A percentile compares a stretch with the other conserved stretches of the same genome.
These are phyloP conservation scores for Papilio demoleus DNA, from an alignment of 2,888 invertebrate genomes.

Conservation along the genomic window DNA sequence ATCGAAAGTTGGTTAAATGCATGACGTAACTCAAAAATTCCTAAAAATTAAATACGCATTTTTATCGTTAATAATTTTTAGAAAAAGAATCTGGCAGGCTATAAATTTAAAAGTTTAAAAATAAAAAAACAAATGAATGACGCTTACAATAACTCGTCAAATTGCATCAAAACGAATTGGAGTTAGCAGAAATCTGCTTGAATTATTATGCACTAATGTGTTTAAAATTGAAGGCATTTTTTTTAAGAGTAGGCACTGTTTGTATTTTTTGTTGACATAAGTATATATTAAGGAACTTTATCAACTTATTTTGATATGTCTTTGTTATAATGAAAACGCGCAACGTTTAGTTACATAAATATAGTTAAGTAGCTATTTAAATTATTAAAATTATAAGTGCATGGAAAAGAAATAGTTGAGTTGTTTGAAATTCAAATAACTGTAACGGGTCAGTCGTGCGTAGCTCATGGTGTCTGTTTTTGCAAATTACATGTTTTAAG, in stretches of 20 bases:
- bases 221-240: constrained; percentile 35
- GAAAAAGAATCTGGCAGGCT: not conserved
- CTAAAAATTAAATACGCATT: not conserved
- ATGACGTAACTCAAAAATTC: too few relatives aligned
- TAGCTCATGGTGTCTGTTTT: constrained; percentile 26
- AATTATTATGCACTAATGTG: constrained; percentile 24
- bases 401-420: constrained; percentile 28
- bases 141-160: constrained; percentile 14
- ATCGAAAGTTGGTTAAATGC: not conserved
- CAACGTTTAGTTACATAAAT: not conserved
- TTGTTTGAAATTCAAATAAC: constrained; percentile 37
- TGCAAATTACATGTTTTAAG: constrained; percentile 33
- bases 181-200: constrained; percentile 23
- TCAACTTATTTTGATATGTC: not conserved
- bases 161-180: constrained; percentile 24
- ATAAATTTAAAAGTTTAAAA: not conserved
- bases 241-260: not conserved
- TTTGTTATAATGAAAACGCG: too few relatives aligned
- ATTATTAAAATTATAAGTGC: constrained; percentile 1
- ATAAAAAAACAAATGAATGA: not conserved
- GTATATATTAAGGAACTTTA: not conserved
- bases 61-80: too few relatives aligned
- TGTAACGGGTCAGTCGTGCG: constrained; percentile 34
- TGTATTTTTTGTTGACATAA: not conserved
- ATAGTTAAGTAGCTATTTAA: constrained; percentile 1